Conservation (phyloP, 2,888 invertebrate species). For the Tachina grossa region DNA sequence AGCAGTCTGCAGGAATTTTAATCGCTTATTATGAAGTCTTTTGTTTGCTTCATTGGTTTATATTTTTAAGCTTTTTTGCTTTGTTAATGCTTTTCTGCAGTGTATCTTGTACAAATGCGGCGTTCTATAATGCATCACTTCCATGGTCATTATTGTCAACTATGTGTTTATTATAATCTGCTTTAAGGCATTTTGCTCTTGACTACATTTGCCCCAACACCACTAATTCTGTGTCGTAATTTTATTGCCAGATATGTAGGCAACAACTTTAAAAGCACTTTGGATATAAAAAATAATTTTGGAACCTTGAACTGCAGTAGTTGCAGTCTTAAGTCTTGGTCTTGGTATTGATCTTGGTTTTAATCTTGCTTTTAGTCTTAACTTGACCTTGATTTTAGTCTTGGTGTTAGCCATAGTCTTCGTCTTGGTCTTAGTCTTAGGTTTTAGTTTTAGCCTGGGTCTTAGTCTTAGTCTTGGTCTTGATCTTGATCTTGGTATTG, state of each 20-base stretch:
- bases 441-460: too few relatives aligned
- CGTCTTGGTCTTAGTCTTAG: too few relatives aligned
- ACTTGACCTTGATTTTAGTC: too few relatives aligned
- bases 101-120: background rate
- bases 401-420: too few relatives aligned
- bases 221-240: background rate
- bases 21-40: conserved; percentile 73
- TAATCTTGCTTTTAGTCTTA: too few relatives aligned
- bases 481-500: too few relatives aligned
- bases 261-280: background rate
- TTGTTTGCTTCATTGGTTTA: conserved; percentile 74
- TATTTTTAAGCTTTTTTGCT: conserved; percentile 65
- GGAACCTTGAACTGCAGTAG: too few relatives aligned
- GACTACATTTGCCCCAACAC: background rate
- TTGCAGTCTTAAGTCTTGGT: background rate
- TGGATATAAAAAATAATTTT: too few relatives aligned
- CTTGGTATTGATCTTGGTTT: too few relatives aligned
- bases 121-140: conserved; percentile 7
- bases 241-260: background rate
- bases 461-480: too few relatives aligned
- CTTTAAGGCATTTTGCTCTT: conserved; percentile 31
- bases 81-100: conserved; percentile 53
- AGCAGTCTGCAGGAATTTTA: conserved; percentile 71
- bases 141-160: conserved; percentile 69
- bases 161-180: conserved; percentile 66